Base-by-base conservation (phyloP, 2,797 vertebrate genomes). In the Pteronotus mesoamericanus region DNA sequence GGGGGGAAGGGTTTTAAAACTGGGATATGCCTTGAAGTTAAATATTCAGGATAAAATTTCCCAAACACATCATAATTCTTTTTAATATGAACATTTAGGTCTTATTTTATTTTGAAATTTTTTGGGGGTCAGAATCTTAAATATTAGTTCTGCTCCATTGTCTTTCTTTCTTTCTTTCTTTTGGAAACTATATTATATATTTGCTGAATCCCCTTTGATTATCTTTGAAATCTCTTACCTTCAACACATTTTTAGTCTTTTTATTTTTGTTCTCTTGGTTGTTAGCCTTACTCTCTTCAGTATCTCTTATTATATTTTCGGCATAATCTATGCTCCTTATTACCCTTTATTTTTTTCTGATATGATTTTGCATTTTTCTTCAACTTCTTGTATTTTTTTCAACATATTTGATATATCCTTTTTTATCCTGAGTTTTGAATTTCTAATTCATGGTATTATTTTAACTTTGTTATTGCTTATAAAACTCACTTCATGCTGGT, bases 391-490 rank as follows among this genome's bases (percentile, higher is more conserved):
- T 57, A 1, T 57, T 93, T 78, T 11, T 78, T 66, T 34, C 24
- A 34, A 37, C 51, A 21, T 44, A 2, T 34, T 48, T 79, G 7
- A 51, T 86, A 48, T 89, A 21, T 53, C 1, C 16, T 46, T 75
- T 75, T 87, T 91, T 69, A 83, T 93, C 21, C 29, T 32, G 72
- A 92, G 14, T 92, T 86, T 94, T 77, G 22, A 29, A 42, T 89
- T 89, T 86, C 51, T 51, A 46, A 32, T 46, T 92, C 8, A 74
- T 53, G 32, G 26, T 83, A 39, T 46, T 59, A 69, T 77, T 69
- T 77, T 89, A 53, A 61, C 53, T 75, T 89, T 72, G 6, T 5
- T 44, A 53, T 85, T 79, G 51, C 14, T 88, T 42, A 29, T 64
- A 57, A 91, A 29, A 39, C 37, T 71, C 42, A 88, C 48, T 64